Base-by-base conservation (phyloP, 53 echinoderm and acorn worm genomes). In the Temnopleurus reevesii region DNA sequence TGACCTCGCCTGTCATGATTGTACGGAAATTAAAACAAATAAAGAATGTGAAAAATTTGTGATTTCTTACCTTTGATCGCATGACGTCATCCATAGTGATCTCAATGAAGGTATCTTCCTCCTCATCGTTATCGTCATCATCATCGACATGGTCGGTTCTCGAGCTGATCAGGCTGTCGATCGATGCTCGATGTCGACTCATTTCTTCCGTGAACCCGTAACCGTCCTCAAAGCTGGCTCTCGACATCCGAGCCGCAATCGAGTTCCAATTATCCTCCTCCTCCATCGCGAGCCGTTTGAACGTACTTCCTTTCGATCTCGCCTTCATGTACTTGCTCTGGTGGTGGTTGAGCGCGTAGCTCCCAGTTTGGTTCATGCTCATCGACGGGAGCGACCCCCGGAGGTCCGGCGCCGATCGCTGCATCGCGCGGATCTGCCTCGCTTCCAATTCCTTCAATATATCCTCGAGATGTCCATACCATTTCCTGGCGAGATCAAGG, bases 391-490 rank as follows among this genome's bases (percentile, higher is more conserved):
- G 13, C 4, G 83, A 83, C 1, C 49, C 53, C 3, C 53, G 30
- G 10, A 66, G 33, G 53, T 66, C 71, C 33, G 88, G 88, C 38
- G 51, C 71, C 7, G 88, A 66, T 19, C 36, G 47, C 8, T 47
- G 88, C 65, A 66, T 64, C 28, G 71, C 55, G 18, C 17, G 28
- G 31, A 46, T 87, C 71, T 87, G 66, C 36, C 71, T 44, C 31
- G 49, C 31, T 30, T 66, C 71, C 45, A 66, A 3, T 5, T 65
- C 45, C 88, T 87, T 87, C 8, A 87, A 31, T 13, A 87, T 66
- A 34, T 87, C 88, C 54, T 87, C 53, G 5, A 87, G 30, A 66
- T 87, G 88, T n/a, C 88, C 71, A 24, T 87, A 87, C 88, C 88
- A 87, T 66, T 33, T 47, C 29, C 88, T 9, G 19, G 88, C 88